Base-by-base conservation (phyloP, 2,113 vertebrate species). In the Fregata magnificens region DNA sequence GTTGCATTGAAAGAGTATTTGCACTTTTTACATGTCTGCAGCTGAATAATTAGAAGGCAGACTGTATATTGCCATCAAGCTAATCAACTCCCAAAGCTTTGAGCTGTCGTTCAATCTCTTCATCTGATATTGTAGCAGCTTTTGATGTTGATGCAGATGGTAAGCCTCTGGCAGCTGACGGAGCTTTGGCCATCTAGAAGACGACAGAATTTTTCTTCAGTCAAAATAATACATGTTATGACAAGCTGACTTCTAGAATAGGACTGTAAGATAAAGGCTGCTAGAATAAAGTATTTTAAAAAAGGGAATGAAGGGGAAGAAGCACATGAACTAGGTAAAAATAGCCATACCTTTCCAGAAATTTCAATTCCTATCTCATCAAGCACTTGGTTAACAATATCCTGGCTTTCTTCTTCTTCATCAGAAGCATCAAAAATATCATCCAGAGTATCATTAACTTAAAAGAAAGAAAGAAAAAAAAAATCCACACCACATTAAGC, bases 321-420 rank as follows among this genome's bases (percentile, higher is more conserved):
- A 77, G 25, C 53, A 63, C 8, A 17, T 3, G 5, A 81, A 59
- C 15, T 7, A 5, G 36, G 34, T 40, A 86, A 40, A 83, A 76
- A 47, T 2, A 11, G 36, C 65, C 88, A 66, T 98, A 99, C 99
- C 99, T 99, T 99, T 98, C 99, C 99, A 90, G 99, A 99, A 94
- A 99, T 99, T 98, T 99, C 99, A 82, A 99, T 99, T 96, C 99
- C 99, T 36, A 99, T 99, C 98, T 99, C 99, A 97, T 99, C 99
- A 90, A 99, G 98, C 87, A 99, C 99, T 98, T 99, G 99, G 96
- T 99, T 99, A 90, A 99, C 99, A 97, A 99, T 99, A 95, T 99
- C 99, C 97, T 99, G 99, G 97, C 99, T 99, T 98, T 99, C 99
- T 85, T 99, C 99, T 88, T 99, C 99, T 97, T 99, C 99, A 62